Evolutionary conservation across 2,113 vertebrate species (phyloP).

Genomic region (Trochalopteron elliotii): DNA sequence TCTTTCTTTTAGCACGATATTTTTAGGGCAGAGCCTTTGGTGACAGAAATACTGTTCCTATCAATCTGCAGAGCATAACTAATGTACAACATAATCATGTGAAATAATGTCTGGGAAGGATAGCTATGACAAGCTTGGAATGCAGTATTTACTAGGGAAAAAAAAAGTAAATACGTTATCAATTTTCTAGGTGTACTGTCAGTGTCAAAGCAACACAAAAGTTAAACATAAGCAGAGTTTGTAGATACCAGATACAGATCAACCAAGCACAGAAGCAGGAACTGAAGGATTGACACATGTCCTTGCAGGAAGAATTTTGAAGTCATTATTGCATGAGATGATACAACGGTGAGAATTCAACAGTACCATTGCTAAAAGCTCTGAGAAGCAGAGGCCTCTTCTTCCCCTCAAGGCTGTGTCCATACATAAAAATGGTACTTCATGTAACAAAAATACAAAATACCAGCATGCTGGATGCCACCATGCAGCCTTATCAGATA

Average conservation of each 20-base stretch:
- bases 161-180: not conserved
- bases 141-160: not conserved
- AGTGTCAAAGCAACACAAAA: not conserved
- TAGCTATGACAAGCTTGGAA: not conserved
- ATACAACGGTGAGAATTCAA: not conserved
- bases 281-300: not conserved
- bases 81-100: not conserved
- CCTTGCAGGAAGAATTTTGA: not conserved
- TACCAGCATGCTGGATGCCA: not conserved
- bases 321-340: not conserved
- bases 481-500: not conserved
- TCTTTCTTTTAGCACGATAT: not conserved
- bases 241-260: not conserved
- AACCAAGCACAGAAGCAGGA: not conserved
- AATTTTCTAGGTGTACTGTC: not conserved
- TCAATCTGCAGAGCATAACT: not conserved
- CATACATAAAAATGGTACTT: not conserved
- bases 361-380: not conserved
- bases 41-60: not conserved
- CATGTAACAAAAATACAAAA: not conserved
- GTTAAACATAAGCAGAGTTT: not conserved
- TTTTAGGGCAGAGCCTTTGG: not conserved
- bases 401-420: not conserved
- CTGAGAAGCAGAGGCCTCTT: not conserved
- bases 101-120: not conserved